Evolutionary conservation across 2,113 vertebrate genomes (phyloP).

Genomic region (Hydrochoerus hydrochaeris): DNA sequence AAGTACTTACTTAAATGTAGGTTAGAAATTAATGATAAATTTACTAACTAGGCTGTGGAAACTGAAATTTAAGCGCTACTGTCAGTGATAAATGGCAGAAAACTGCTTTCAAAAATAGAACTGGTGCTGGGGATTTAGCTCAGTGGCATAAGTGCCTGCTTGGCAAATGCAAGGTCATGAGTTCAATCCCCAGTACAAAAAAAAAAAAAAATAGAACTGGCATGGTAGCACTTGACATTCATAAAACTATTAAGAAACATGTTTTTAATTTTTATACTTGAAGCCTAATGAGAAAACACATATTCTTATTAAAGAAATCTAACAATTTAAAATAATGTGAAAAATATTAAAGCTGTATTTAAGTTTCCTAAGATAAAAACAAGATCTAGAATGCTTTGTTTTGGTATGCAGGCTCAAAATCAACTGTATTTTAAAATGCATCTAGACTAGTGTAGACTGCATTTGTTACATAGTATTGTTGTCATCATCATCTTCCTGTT

Average conservation of each 20-base stretch:
- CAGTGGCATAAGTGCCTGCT: no score
- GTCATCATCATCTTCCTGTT: conserved; percentile 95
- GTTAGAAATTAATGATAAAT: conserved; percentile 57
- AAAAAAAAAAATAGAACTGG: conserved; percentile 54
- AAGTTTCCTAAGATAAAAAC: conserved; percentile 56
- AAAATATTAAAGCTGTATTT: conserved; percentile 70
- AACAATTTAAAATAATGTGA: conserved; percentile 46
- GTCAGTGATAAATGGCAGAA: conserved; percentile 39
- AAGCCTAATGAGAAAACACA: conserved; percentile 56
- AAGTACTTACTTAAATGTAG: conserved; percentile 42
- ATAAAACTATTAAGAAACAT: conserved; percentile 52
- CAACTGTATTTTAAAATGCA: conserved; percentile 31
- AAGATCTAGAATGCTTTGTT: conserved; percentile 53
- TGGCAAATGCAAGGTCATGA: no score
- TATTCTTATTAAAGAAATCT: conserved; percentile 37
- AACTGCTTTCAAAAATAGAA: conserved; percentile 59
- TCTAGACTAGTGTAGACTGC: conserved; percentile 24
- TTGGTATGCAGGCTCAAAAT: conserved; percentile 40
- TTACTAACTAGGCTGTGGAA: conserved; percentile 20
- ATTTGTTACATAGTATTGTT: conserved; percentile 87
- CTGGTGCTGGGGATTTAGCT: no score
- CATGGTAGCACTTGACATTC: conserved; percentile 26
- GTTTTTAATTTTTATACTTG: conserved; percentile 36
- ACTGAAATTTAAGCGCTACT: conserved; percentile 6
- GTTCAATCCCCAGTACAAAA: no score